These are phyloP conservation scores for Cyphomyrus plagiostoma DNA, from an alignment of 2,113 vertebrate genomes.

Conservation along the genomic window DNA sequence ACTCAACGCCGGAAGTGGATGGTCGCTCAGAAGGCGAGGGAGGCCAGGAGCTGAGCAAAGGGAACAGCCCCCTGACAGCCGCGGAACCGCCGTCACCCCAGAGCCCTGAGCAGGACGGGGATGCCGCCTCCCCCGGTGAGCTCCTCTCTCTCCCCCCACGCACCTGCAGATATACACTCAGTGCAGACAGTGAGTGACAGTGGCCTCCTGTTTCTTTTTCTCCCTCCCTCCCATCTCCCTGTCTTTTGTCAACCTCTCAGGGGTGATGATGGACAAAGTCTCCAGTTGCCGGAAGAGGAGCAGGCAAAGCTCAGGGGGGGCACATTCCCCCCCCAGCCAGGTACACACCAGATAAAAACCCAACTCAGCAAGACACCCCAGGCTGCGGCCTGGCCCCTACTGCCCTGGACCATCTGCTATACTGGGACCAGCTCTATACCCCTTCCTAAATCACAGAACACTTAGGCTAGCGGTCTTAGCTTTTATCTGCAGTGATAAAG, in stretches of 20 bases:
- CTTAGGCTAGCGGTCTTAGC: not conserved
- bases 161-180: not conserved
- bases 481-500: not conserved
- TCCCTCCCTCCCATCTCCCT: not conserved
- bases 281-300: slow-evolving; percentile 10
- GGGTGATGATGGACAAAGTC: not conserved
- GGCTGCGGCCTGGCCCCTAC: not conserved
- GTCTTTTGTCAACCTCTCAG: not conserved
- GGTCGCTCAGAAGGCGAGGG: not conserved
- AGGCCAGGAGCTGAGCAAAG: not conserved
- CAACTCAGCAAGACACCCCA: not conserved
- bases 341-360: not conserved
- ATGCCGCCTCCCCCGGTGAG: slow-evolving; percentile 6
- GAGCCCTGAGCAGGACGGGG: slow-evolving; percentile 9
- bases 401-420: not conserved
- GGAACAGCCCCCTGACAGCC: slow-evolving; percentile 20
- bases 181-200: not conserved
- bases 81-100: not conserved
- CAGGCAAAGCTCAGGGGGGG: not conserved
- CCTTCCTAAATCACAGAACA: not conserved
- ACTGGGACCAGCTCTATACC: not conserved
- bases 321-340: not conserved
- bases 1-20: not conserved
- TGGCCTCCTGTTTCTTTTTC: not conserved
- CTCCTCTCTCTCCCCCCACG: not conserved